Evolutionary conservation across 64 coral and sea anemone genomes (phyloP).

Genomic region (Astreopora myriophthalma): DNA sequence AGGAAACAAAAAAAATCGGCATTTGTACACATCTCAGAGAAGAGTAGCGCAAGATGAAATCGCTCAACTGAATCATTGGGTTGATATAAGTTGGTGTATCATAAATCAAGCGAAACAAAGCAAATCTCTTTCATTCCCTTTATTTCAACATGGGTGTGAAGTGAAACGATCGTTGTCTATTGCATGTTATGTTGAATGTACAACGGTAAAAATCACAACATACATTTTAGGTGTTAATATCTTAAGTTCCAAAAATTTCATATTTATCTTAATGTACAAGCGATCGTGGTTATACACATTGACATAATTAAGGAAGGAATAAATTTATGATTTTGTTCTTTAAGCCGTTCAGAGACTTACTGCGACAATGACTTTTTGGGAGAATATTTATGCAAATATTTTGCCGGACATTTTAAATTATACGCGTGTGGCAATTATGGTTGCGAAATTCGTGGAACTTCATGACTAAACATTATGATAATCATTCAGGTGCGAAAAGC

Average conservation of each 20-base stretch:
- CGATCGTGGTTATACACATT: not conserved
- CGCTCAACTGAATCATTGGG: no score
- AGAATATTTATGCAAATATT: no score
- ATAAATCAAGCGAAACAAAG: not conserved
- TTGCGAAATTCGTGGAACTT: slow-evolving; percentile 9
- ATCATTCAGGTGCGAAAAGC: not conserved
- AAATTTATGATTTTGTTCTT: no score
- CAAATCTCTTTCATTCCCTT: not conserved
- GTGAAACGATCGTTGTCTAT: not conserved
- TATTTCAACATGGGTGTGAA: not conserved
- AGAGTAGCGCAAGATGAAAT: no score
- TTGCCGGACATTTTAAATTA: not conserved
- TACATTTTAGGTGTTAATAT: not conserved
- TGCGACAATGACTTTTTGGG: no score
- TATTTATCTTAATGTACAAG: not conserved
- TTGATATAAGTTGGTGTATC: not conserved
- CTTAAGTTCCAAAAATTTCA: not conserved
- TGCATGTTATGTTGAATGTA: not conserved
- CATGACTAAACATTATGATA: not conserved
- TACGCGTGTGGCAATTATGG: no score
- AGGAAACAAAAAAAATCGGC: not conserved
- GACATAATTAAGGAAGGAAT: no score
- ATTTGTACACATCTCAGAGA: not conserved
- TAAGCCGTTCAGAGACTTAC: no score
- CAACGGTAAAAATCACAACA: not conserved